These are phyloP conservation scores for Eubucco bourcierii DNA, from an alignment of 2,113 vertebrate species.

Conservation along the genomic window DNA sequence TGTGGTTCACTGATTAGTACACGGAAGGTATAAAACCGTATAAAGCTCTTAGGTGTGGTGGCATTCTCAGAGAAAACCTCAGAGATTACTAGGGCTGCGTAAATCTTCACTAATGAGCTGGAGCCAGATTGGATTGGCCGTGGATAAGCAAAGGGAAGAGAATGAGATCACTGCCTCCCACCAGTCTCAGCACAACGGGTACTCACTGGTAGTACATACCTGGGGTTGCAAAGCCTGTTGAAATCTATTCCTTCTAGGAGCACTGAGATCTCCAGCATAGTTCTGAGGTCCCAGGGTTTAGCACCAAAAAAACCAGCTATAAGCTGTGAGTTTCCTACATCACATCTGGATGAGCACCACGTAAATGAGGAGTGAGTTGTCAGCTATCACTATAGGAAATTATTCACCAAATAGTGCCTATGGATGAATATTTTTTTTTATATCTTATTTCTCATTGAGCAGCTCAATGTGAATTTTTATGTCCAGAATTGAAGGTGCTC, in stretches of 20 bases:
- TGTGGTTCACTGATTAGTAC: background rate
- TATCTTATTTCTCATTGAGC: background rate
- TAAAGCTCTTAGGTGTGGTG: background rate
- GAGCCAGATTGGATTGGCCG: accelerated
- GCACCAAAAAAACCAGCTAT: background rate
- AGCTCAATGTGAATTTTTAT: background rate
- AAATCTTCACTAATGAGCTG: accelerated
- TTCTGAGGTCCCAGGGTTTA: background rate
- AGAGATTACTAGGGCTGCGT: background rate
- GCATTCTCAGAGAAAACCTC: background rate
- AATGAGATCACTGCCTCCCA: accelerated
- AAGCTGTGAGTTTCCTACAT: background rate
- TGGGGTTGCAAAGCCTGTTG: background rate
- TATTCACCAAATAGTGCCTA: background rate
- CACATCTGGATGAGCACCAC: background rate
- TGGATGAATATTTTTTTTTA: background rate
- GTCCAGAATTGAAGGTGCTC: background rate
- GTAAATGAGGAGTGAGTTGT: background rate
- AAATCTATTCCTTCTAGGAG: background rate
- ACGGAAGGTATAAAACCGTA: background rate
- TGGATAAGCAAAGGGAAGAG: background rate
- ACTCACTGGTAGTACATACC: accelerated
- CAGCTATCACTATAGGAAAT: background rate
- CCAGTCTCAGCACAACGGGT: background rate
- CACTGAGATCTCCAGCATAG: background rate